Percentiles rank a stretch among this genome's conserved stretches.
These are phyloP conservation scores for Cephus pygmeus DNA, from an alignment of 2,888 invertebrate species.

Conservation along the genomic window DNA sequence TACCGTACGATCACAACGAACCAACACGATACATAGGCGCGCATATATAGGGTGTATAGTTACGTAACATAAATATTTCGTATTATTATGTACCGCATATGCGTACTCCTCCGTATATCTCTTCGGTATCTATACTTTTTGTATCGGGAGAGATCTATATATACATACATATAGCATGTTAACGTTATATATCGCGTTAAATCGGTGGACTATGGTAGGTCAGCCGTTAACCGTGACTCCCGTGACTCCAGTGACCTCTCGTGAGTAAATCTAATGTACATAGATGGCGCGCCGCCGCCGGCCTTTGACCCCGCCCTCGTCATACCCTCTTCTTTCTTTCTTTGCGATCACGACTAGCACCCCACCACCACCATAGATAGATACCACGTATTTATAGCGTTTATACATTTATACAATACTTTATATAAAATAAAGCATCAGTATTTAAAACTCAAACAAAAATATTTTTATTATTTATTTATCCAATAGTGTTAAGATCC, in stretches of 20 bases:
- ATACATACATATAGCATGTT: conserved; percentile 50
- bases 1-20: conserved; percentile 28
- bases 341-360: conserved; percentile 66
- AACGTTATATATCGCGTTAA: conserved; percentile 62
- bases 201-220: conserved; percentile 66
- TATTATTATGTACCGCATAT: conserved; percentile 34
- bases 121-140: too few relatives aligned
- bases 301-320: conserved; percentile 65
- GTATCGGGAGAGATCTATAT: conserved; percentile 34
- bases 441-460: conserved; percentile 62
- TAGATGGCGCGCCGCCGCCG: conserved; percentile 66
- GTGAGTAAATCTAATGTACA: conserved; percentile 65
- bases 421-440: conserved; percentile 67
- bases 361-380: conserved; percentile 66
- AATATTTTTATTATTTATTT: conserved; percentile 3
- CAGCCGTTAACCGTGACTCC: conserved; percentile 46
- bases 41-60: conserved; percentile 12
- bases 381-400: conserved; percentile 67
- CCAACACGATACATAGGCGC: conserved; percentile 37
- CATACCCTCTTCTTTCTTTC: conserved; percentile 65
- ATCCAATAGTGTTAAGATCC: neutral
- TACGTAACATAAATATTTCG: too few relatives aligned
- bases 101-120: conserved; percentile 46
- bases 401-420: conserved; percentile 67
- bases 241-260: conserved; percentile 32